These are phyloP conservation scores for Phalacrocorax brasilianus DNA, from an alignment of 2,113 vertebrate species.

Conservation along the genomic window DNA sequence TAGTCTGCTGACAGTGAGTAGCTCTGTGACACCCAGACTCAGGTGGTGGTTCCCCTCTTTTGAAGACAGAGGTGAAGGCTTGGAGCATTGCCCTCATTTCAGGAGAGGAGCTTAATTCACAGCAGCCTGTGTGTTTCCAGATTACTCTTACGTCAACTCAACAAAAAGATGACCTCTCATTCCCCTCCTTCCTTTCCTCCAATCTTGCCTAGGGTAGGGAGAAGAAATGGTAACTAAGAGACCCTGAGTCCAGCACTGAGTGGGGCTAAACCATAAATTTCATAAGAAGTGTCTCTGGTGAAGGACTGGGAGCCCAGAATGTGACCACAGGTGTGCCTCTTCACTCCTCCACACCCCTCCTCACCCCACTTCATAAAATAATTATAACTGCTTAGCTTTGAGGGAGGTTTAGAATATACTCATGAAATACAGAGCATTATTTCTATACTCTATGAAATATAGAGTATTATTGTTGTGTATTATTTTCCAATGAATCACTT, in stretches of 20 bases:
- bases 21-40: not conserved
- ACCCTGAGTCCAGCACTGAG: not conserved
- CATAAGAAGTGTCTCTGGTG: not conserved
- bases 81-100: not conserved
- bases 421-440: not conserved
- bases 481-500: not conserved
- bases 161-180: not conserved
- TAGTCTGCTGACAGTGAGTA: not conserved
- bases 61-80: rapidly evolving
- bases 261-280: not conserved
- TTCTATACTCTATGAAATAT: not conserved
- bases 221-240: not conserved
- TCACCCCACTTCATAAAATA: not conserved
- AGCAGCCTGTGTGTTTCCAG: not conserved
- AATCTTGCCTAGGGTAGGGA: not conserved
- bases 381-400: not conserved
- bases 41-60: not conserved
- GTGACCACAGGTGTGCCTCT: not conserved
- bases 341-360: not conserved
- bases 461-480: not conserved
- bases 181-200: not conserved
- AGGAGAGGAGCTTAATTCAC: not conserved
- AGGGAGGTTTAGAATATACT: not conserved
- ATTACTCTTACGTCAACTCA: not conserved
- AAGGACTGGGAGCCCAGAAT: not conserved